A percentile compares a stretch with the other conserved stretches of the same genome.
Evolutionary conservation across 92 coral and sea anemone genomes (phyloP).

Genomic region (Siderastrea radians): DNA sequence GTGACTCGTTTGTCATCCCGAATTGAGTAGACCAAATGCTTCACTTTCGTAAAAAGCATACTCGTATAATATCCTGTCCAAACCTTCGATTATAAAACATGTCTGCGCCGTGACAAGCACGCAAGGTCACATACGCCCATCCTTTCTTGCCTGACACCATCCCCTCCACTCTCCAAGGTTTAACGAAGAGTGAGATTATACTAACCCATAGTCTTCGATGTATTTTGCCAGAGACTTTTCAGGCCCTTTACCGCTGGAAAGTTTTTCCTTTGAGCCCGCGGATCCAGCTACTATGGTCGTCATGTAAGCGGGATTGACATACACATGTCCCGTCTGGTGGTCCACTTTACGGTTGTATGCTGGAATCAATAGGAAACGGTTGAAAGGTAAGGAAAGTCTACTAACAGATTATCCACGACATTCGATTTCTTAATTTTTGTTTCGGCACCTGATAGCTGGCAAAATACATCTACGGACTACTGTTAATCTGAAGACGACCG

Average conservation of each 20-base stretch:
- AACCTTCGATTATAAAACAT: not conserved
- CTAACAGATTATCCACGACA: not conserved
- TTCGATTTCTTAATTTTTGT: not conserved
- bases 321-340: conserved; percentile 48
- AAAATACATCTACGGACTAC: conserved; percentile 42
- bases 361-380: conserved; percentile 14
- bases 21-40: not conserved
- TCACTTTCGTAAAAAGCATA: not conserved
- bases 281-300: conserved; percentile 89
- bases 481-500: not conserved
- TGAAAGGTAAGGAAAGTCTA: not conserved
- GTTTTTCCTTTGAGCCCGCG: conserved; percentile 85
- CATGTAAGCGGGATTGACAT: conserved; percentile 77
- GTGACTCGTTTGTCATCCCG: no score
- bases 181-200: not conserved
- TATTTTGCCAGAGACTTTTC: conserved; percentile 54
- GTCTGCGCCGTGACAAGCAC: not conserved
- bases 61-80: not conserved
- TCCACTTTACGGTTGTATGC: conserved; percentile 74
- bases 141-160: not conserved
- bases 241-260: conserved; percentile 82
- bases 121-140: no score
- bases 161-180: not conserved
- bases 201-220: conserved; percentile 87
- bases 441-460: conserved; percentile 33